Evolutionary conservation across 2,797 vertebrate species (phyloP), one percentile per base, ranked within the genome.

Genomic region (Pelobates cultripes): DNA sequence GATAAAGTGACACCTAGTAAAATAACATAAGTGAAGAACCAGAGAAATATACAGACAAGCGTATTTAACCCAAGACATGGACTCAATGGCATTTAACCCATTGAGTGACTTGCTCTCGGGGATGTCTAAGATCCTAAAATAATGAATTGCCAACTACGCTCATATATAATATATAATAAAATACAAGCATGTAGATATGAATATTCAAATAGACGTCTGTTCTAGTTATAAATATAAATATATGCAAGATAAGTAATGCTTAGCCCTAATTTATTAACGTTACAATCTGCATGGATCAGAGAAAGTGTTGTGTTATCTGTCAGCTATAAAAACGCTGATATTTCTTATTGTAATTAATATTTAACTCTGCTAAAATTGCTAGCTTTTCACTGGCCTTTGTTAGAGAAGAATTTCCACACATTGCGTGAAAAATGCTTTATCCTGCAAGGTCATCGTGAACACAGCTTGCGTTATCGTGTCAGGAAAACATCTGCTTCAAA

Each of bases 341-440:
- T 93, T 92, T 91, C 89, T 94, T 94, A 93, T 94, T 93, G 91
- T 94, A 94, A 94, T 94, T 92, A 93, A 93, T 92, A 92, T 91
- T 94, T 93, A 91, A 91, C 91, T 92, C 89, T 93, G 92, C 93
- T 92, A 90, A 94, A 94, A 93, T 90, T 88, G 86, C 55, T 12
- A 57, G 2, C 55, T 57, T 57, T 57, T 15, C 47, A 10, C 10
- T 51, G 47, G 47, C 92, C 89, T 92, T 93, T 87, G 85, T 87
- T 89, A 75, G 90, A 92, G 91, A 89, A 89, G 86, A 89, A 92
- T 93, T 93, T 92, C 90, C 90, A 91, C 89, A 93, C 89, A 90
- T 90, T 90, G 87, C 47, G 91, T 89, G 87, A 92, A 93, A 94
- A 93, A 86, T 80, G 82, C 90, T 92, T 93, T 83, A 83, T 86